phyloP scores from a whole-genome alignment of 2,797 vertebrate genomes.

The Falco naumanni region DNA sequence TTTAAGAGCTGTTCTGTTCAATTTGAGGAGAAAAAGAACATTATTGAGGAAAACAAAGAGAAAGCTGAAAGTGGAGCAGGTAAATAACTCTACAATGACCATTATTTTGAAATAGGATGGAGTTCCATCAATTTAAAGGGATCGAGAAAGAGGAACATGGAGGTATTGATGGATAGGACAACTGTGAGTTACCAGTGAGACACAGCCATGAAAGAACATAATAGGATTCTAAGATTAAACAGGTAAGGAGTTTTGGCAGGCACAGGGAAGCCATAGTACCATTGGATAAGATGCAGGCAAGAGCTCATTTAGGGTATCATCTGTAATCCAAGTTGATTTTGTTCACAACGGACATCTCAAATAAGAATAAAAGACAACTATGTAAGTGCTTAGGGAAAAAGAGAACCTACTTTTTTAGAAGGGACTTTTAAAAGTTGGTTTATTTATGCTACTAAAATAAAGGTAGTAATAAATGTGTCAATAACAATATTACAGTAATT shows the following conservation, averaged over 20 bases:
- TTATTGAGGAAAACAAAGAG: not conserved
- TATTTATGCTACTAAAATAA: not conserved
- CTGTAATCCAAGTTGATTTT: not conserved
- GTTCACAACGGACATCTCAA: not conserved
- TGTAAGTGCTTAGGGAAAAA: not conserved
- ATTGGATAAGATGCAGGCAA: not conserved
- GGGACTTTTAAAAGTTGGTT: not conserved
- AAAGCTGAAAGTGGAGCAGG: not conserved
- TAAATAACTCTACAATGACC: not conserved
- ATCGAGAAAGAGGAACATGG: not conserved
- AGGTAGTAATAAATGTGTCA: not conserved
- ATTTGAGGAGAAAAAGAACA: not conserved
- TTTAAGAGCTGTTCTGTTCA: not conserved
- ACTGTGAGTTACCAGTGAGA: not conserved
- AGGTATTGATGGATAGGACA: not conserved
- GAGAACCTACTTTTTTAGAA: not conserved
- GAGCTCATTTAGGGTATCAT: not conserved
- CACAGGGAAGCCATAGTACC: not conserved
- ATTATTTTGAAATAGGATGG: not conserved
- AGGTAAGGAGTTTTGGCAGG: not conserved
- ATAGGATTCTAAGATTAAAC: not conserved
- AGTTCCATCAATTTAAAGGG: not conserved
- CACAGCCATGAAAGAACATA: not conserved
- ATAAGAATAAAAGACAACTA: not conserved
- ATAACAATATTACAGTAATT: not conserved